phyloP scores from a whole-genome alignment of 2,888 invertebrate species.

The Tuta absoluta region DNA sequence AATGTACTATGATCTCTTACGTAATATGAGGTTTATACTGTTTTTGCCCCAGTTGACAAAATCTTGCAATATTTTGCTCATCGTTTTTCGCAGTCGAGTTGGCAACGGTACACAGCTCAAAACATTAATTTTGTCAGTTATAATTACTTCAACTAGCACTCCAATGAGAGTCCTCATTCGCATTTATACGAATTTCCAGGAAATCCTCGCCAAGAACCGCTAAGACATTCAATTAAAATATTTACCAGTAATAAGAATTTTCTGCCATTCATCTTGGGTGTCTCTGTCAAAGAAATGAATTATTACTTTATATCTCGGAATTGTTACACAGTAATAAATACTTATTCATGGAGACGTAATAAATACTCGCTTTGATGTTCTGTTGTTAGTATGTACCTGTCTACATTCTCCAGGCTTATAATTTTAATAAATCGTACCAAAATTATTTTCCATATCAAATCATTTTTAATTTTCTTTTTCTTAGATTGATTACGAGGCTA shows the following conservation, averaged over 20 bases:
- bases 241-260: conserved; percentile 24
- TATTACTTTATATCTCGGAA: conserved; percentile 17
- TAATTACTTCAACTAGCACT: background rate
- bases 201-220: background rate
- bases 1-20: too few relatives aligned
- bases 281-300: conserved; percentile 9
- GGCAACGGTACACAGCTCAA: background rate
- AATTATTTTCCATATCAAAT: too few relatives aligned
- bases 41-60: too few relatives aligned
- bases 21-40: too few relatives aligned
- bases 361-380: background rate
- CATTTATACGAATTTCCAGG: background rate
- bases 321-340: conserved; percentile 4
- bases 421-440: too few relatives aligned
- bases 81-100: background rate
- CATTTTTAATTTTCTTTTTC: too few relatives aligned
- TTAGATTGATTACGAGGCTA: too few relatives aligned
- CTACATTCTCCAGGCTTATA: background rate
- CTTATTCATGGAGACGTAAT: background rate
- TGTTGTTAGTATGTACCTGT: background rate
- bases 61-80: too few relatives aligned
- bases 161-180: background rate
- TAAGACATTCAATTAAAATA: conserved; percentile 22
- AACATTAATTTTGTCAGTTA: background rate
- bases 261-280: conserved; percentile 6